Conservation (phyloP, 2,113 vertebrate genomes). For the Callospermophilus lateralis region DNA sequence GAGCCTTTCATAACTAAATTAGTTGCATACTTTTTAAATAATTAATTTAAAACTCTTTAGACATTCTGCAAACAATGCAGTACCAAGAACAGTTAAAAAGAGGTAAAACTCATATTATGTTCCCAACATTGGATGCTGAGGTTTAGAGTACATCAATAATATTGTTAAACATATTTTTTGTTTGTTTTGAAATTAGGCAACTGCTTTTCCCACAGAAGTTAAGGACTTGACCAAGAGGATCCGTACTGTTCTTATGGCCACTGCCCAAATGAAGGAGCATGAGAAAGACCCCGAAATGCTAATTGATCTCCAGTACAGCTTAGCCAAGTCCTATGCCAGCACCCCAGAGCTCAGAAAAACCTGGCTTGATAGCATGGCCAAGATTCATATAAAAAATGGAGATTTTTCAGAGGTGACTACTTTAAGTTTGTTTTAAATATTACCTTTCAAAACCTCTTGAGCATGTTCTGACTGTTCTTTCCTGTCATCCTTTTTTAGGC, state of each 20-base stretch:
- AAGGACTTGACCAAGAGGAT: slow-evolving; percentile 98
- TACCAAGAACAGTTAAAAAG: background rate
- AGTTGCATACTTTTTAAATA: slow-evolving; percentile 48
- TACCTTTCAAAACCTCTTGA: background rate
- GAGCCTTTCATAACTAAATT: background rate
- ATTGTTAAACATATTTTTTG: slow-evolving; percentile 53
- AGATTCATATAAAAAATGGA: slow-evolving; percentile 96
- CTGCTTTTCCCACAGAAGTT: slow-evolving; percentile 96
- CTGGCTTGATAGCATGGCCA: slow-evolving; percentile 98
- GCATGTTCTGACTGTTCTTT: slow-evolving; percentile 27
- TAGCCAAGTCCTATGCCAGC: slow-evolving; percentile 98
- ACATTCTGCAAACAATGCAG: background rate
- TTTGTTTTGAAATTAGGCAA: slow-evolving; percentile 89
- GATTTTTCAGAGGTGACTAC: slow-evolving; percentile 95
- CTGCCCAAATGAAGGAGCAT: slow-evolving; percentile 98
- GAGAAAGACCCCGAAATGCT: slow-evolving; percentile 98
- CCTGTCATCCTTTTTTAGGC: slow-evolving; percentile 89
- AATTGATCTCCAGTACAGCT: slow-evolving; percentile 97
- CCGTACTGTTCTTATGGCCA: slow-evolving; percentile 98
- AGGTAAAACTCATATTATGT: background rate
- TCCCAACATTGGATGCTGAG: background rate
- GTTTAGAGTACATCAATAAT: background rate
- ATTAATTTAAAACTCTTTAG: background rate
- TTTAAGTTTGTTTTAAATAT: background rate
- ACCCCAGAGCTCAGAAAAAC: slow-evolving; percentile 97